Percentiles rank a stretch among this genome's conserved stretches.
These are phyloP conservation scores for Myotis findleyi DNA, from an alignment of 2,797 vertebrate genomes.

Conservation along the genomic window DNA sequence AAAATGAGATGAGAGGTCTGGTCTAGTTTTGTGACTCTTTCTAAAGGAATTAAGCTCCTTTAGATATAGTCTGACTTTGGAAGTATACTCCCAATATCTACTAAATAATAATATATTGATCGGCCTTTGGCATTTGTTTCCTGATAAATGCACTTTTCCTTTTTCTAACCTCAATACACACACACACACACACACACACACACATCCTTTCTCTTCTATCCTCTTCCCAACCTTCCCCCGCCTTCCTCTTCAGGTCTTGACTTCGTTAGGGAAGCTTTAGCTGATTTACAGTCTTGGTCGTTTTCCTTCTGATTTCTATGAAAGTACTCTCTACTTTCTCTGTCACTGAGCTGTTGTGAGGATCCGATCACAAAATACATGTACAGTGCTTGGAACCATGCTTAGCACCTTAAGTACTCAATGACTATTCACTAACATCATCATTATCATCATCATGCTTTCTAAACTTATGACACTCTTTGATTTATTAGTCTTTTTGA, in stretches of 20 bases:
- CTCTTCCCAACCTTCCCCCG: too few relatives aligned
- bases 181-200: background rate
- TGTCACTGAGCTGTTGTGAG: background rate
- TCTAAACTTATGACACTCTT: background rate
- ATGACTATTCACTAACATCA: background rate
- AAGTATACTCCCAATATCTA: background rate
- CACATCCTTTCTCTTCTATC: background rate
- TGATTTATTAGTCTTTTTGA: background rate
- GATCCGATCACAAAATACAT: background rate
- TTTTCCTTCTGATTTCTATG: background rate
- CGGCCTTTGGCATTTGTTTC: background rate
- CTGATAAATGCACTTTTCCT: background rate
- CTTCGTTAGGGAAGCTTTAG: background rate
- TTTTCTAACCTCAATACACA: background rate
- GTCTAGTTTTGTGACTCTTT: background rate
- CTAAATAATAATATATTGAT: background rate
- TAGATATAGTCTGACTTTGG: background rate
- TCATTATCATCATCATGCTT: background rate
- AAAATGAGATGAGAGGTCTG: background rate
- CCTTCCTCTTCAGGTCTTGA: background rate
- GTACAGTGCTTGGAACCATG: background rate
- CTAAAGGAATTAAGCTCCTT: slow-evolving; percentile 2
- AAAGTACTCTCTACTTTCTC: background rate
- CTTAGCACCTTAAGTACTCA: background rate
- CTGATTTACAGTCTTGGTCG: background rate